A percentile compares a stretch with the other conserved stretches of the same genome.
These are phyloP conservation scores for Nanorana parkeri DNA, from an alignment of 2,113 vertebrate species.

Conservation along the genomic window DNA sequence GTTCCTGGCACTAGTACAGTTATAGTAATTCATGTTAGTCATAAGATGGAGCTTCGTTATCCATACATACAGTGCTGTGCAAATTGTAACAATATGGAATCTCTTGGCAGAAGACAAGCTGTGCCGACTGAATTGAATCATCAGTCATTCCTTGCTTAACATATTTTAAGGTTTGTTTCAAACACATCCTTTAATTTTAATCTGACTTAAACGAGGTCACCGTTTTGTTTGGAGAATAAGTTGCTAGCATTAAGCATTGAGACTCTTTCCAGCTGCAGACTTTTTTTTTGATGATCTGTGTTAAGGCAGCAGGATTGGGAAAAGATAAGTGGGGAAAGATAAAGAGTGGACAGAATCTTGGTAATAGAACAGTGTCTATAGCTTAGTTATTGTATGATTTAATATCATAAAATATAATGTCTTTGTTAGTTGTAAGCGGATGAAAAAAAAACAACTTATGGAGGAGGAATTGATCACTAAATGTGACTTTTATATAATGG, in stretches of 20 bases:
- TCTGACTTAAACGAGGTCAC: not conserved
- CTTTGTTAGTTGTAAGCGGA: too few relatives aligned
- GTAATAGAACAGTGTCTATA: too few relatives aligned
- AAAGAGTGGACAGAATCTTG: too few relatives aligned
- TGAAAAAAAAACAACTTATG: too few relatives aligned
- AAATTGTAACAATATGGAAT: constrained; percentile 18
- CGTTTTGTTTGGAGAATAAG: not conserved
- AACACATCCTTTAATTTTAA: constrained; percentile 10
- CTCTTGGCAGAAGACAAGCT: constrained; percentile 1
- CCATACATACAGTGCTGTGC: not conserved
- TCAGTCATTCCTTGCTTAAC: constrained; percentile 6
- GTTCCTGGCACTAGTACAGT: constrained; percentile 11
- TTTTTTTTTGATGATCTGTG: not conserved
- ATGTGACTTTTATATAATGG: too few relatives aligned
- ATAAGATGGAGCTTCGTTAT: constrained; percentile 24
- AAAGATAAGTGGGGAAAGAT: too few relatives aligned
- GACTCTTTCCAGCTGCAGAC: not conserved
- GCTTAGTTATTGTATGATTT: too few relatives aligned
- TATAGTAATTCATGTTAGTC: constrained; percentile 30
- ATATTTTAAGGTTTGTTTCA: constrained; percentile 24
- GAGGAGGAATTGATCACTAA: too few relatives aligned
- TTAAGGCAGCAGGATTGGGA: not conserved
- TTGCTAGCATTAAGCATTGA: not conserved
- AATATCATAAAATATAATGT: too few relatives aligned
- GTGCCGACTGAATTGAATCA: constrained; percentile 1